Evolutionary conservation across 2,113 vertebrate species (phyloP).

Genomic region (Callocephalon fimbriatum): DNA sequence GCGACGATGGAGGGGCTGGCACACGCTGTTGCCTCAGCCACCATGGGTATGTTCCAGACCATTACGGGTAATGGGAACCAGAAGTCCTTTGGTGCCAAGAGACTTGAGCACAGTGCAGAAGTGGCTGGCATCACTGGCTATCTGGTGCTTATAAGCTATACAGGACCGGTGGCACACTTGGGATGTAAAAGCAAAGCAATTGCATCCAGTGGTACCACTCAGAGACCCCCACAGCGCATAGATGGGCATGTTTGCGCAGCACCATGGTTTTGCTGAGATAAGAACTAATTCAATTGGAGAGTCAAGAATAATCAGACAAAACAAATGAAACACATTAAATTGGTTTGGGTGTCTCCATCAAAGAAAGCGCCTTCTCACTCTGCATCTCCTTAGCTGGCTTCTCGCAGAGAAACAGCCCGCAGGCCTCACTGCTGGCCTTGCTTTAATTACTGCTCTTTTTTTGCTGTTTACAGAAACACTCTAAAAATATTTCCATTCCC

Average conservation of each 20-base stretch:
- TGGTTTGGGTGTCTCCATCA: background rate
- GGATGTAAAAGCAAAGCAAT: background rate
- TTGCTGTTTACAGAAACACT: constrained; percentile 55
- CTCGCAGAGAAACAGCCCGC: background rate
- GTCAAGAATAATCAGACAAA: background rate
- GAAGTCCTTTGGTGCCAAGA: background rate
- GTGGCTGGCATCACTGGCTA: rapidly evolving
- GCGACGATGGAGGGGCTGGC: rapidly evolving
- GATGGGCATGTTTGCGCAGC: background rate
- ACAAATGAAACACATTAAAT: rapidly evolving
- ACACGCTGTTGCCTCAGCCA: background rate
- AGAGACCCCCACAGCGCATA: rapidly evolving
- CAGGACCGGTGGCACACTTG: rapidly evolving
- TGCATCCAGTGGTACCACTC: rapidly evolving
- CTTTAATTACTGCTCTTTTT: background rate
- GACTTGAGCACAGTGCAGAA: rapidly evolving
- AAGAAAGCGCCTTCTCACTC: background rate
- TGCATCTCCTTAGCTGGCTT: background rate
- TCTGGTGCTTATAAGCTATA: rapidly evolving
- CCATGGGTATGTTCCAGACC: background rate
- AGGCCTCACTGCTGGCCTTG: constrained; percentile 6
- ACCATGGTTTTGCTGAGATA: rapidly evolving
- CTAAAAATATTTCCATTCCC: constrained; percentile 68
- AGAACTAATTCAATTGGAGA: background rate
- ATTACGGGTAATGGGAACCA: constrained; percentile 30